phyloP scores from a whole-genome alignment of 2,888 invertebrate species.

The Celastrina argiolus region DNA sequence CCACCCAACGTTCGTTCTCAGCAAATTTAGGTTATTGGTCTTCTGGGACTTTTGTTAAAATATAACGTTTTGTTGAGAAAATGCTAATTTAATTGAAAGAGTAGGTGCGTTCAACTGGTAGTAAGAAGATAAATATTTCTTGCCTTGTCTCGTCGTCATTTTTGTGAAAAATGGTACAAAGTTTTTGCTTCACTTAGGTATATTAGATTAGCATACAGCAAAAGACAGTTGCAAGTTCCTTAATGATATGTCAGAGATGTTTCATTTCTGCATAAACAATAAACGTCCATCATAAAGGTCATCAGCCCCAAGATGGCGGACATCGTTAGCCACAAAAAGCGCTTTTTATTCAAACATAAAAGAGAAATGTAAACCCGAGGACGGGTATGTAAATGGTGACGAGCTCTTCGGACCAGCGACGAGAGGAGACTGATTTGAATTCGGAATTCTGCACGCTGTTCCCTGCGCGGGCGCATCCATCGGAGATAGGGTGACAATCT shows the following conservation, averaged over 20 bases:
- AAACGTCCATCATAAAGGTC: slow-evolving; percentile 23
- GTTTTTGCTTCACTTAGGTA: too few species aligned
- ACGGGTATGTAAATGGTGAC: slow-evolving; percentile 65
- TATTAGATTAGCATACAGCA: background rate
- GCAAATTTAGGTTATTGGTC: background rate
- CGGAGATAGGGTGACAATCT: slow-evolving; percentile 51
- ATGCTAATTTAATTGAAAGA: background rate
- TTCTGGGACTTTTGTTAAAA: background rate
- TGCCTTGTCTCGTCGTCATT: too few species aligned
- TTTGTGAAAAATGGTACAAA: too few species aligned
- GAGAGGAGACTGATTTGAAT: slow-evolving; percentile 72
- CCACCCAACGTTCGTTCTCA: background rate
- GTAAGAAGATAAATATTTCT: too few species aligned
- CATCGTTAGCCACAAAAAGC: slow-evolving; percentile 62
- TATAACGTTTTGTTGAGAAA: background rate
- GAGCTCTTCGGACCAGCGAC: slow-evolving; percentile 52
- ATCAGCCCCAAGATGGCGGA: slow-evolving; percentile 34
- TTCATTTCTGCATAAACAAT: slow-evolving; percentile 20
- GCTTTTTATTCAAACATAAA: slow-evolving; percentile 50
- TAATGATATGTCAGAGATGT: background rate
- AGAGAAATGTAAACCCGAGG: slow-evolving; percentile 55
- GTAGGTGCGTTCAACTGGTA: background rate
- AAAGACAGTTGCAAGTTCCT: background rate
- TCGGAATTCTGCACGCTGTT: slow-evolving; percentile 52
- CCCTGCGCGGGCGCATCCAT: slow-evolving; percentile 63